phyloP scores from a whole-genome alignment of 2,797 vertebrate genomes.

The Mustela erminea region DNA sequence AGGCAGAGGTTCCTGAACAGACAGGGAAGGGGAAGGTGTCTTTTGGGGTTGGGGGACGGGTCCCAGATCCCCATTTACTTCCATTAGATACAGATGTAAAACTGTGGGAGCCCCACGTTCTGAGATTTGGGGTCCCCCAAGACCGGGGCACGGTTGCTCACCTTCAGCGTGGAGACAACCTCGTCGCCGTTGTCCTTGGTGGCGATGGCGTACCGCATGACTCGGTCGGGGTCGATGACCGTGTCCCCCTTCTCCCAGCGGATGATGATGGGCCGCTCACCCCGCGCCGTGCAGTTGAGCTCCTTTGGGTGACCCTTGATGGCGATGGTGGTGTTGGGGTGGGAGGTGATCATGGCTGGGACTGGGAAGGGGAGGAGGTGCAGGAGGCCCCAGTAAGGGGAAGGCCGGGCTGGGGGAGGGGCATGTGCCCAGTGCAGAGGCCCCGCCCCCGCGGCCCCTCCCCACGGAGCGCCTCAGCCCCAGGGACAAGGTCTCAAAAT shows the following conservation, averaged over 20 bases:
- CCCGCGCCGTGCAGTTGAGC: slow-evolving; percentile 97
- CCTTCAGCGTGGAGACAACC: slow-evolving; percentile 98
- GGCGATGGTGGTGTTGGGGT: slow-evolving; percentile 99
- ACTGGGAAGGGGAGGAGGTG: slow-evolving; percentile 83
- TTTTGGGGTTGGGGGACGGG: not conserved
- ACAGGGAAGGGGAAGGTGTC: not conserved
- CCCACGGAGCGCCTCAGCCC: not conserved
- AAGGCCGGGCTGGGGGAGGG: not conserved
- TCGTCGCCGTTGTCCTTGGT: slow-evolving; percentile 98
- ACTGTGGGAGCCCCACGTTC: not conserved
- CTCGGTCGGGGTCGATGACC: slow-evolving; percentile 97
- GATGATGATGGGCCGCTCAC: slow-evolving; percentile 98
- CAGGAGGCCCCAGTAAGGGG: not conserved
- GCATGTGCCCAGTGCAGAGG: not conserved
- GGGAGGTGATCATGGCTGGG: slow-evolving; percentile 98
- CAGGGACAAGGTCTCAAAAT: slow-evolving; percentile 31
- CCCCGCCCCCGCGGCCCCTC: not conserved
- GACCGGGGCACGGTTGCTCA: slow-evolving; percentile 81
- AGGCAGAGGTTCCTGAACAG: not conserved
- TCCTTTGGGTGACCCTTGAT: slow-evolving; percentile 98
- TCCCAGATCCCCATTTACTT: not conserved
- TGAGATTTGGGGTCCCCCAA: not conserved
- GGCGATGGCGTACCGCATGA: slow-evolving; percentile 96
- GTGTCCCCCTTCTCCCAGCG: slow-evolving; percentile 99
- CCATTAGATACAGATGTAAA: not conserved